Evolutionary conservation across 2,797 vertebrate genomes (phyloP), one percentile per base, ranked within the genome.

Genomic region (Falco rusticolus): DNA sequence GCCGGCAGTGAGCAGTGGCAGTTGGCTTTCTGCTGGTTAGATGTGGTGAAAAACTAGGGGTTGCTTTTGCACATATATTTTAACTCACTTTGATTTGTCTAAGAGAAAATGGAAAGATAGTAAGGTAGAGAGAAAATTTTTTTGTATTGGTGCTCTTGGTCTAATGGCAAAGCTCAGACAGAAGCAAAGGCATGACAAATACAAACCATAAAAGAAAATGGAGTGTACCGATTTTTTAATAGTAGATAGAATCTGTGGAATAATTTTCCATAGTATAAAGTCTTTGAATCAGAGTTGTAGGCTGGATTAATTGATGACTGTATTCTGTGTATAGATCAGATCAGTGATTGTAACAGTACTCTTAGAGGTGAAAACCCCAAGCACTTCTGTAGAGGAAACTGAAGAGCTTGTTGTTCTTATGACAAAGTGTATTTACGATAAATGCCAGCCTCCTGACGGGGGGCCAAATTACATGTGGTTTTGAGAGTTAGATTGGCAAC

Each of bases 391-490:
- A 59, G 51, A 89, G 47, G 15, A 86, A 56, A 39, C 10, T 24
- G 45, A 59, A 57, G 56, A 71, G 12, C 51, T 83, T 34, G 5
- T 77, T 78, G 19, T 50, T 93, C 48, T 84, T 45, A 53, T 1
- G 7, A n/a, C 21, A 33, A 59, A 51, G 14, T 51, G 21, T 78
- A 37, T 77, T 90, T 80, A 18, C 77, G 53, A 59, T 51, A 74
- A 66, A 51, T 75, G 41, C 21, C 57, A 71, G 1, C 10, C 21
- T n/a, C 11, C n/a, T 50, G 39, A 53, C 3, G 5, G 28, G n/a
- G 22, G 20, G 10, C 21, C 31, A 75, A 61, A 61, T 88, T 8
- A 9, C 0, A 0, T 5, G 2, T 1, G 3, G 59, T 79, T 69
- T 79, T 60, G 41, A 2, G 31, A 31, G 25, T 66, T 47, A 50